phyloP scores from a whole-genome alignment of 2,888 invertebrate genomes.

The Adineta ricciae region DNA sequence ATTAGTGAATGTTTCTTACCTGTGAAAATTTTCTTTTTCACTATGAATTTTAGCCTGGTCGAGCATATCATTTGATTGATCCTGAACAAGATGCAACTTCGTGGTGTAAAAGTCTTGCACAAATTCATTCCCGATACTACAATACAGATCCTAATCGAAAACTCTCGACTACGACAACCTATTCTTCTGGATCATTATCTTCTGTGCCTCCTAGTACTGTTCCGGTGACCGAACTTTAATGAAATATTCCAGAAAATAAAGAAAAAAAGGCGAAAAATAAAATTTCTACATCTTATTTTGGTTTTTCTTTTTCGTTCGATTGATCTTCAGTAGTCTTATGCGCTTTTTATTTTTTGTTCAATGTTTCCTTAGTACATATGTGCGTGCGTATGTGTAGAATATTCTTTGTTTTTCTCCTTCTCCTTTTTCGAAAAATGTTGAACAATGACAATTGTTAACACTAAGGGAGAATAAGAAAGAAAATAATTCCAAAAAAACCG shows the following conservation, averaged over 20 bases:
- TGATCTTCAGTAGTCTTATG: background rate
- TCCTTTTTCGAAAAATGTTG: background rate
- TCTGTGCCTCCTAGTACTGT: background rate
- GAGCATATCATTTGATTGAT: constrained; percentile 16
- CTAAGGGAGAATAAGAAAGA: too few relatives aligned
- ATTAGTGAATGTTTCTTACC: background rate
- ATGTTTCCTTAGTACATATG: background rate
- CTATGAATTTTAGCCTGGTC: background rate
- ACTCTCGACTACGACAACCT: background rate
- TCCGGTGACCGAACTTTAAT: background rate
- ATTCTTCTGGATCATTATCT: background rate
- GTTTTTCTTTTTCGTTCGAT: background rate
- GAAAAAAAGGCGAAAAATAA: background rate
- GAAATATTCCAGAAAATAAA: background rate
- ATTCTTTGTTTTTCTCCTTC: background rate
- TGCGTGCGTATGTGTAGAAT: background rate
- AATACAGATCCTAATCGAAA: background rate
- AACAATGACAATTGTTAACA: too few relatives aligned
- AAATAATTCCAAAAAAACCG: too few relatives aligned
- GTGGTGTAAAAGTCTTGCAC: background rate
- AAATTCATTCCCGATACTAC: background rate
- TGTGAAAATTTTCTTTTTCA: too few relatives aligned
- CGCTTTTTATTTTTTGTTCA: background rate
- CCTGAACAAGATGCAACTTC: background rate
- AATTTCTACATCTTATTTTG: background rate